phyloP scores from a whole-genome alignment of 1,140 invertebrate species.

The Gonatopus flavifemur region DNA sequence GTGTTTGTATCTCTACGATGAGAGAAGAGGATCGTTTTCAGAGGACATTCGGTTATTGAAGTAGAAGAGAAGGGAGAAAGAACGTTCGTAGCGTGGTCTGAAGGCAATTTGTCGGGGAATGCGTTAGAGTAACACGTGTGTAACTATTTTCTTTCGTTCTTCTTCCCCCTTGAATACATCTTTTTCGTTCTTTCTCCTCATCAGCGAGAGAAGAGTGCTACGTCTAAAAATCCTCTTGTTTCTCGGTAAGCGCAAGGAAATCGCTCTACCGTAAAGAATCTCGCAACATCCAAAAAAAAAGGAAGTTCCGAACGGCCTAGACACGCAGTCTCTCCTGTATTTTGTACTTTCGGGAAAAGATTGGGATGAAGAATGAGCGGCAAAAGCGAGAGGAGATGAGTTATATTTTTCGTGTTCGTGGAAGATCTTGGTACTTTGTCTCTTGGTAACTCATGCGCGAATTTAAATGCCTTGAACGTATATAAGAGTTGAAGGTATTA shows the following conservation, averaged over 20 bases:
- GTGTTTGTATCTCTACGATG: not conserved
- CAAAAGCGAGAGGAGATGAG: constrained; percentile 4
- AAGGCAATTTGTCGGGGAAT: constrained; percentile 60
- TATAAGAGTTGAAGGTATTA: too few species aligned
- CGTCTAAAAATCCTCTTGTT: constrained; percentile 19
- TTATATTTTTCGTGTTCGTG: too few species aligned
- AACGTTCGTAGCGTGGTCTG: constrained; percentile 42
- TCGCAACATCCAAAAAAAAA: constrained; percentile 21
- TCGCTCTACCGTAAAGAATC: constrained; percentile 5
- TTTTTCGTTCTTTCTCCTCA: constrained; percentile 7
- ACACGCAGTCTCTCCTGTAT: constrained; percentile 37
- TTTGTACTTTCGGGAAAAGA: constrained; percentile 11
- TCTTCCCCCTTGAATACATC: constrained; percentile 11
- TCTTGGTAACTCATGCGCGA: too few species aligned
- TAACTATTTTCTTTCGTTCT: constrained; percentile 8
- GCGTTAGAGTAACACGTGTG: constrained; percentile 55
- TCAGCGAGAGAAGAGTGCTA: constrained; percentile 6
- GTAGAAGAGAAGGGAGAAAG: constrained; percentile 10
- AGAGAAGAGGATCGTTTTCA: constrained; percentile 29
- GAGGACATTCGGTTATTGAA: constrained; percentile 12
- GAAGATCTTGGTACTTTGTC: too few species aligned
- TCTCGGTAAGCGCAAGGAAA: constrained; percentile 19
- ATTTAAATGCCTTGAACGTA: too few species aligned
- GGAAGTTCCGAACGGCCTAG: constrained; percentile 25
- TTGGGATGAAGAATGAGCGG: constrained; percentile 1